phyloP scores from a whole-genome alignment of 2,888 invertebrate species.

The Leucophenga maculata region DNA sequence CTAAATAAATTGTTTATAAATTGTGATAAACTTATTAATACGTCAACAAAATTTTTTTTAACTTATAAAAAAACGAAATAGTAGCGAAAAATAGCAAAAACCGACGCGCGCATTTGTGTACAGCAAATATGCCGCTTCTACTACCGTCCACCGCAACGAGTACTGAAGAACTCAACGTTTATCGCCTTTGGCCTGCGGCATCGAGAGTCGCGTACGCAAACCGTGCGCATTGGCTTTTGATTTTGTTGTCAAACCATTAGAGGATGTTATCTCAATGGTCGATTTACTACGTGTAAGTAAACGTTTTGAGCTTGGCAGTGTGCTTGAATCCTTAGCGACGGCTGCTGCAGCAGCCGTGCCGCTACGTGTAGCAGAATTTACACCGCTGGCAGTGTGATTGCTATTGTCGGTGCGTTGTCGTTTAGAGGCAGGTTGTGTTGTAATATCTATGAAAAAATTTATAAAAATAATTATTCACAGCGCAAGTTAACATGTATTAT shows the following conservation, averaged over 20 bases:
- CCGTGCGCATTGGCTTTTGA: slow-evolving; percentile 50
- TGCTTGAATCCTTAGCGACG: slow-evolving; percentile 14
- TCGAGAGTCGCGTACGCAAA: slow-evolving; percentile 73
- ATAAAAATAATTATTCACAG: background rate
- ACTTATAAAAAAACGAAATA: background rate
- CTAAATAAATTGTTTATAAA: background rate
- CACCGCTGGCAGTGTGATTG: slow-evolving; percentile 52
- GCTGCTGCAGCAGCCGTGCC: slow-evolving; percentile 29
- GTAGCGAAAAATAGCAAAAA: background rate
- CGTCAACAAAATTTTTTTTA: slow-evolving; percentile 34
- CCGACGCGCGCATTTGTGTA: background rate
- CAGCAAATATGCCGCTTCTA: background rate
- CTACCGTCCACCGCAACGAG: background rate
- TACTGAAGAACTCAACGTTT: slow-evolving; percentile 60
- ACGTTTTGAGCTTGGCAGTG: slow-evolving; percentile 50
- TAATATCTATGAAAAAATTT: background rate
- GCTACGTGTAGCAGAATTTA: background rate
- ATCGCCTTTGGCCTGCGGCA: slow-evolving; percentile 72
- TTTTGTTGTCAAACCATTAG: slow-evolving; percentile 25
- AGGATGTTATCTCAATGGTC: slow-evolving; percentile 47
- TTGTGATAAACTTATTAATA: background rate
- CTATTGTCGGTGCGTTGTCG: slow-evolving; percentile 44
- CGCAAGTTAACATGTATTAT: background rate
- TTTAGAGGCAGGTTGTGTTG: slow-evolving; percentile 18
- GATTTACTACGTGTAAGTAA: slow-evolving; percentile 72